Evolutionary conservation across 1,140 invertebrate species (phyloP), one percentile per base, ranked within the genome.

Genomic region (Penaeus vannamei): DNA sequence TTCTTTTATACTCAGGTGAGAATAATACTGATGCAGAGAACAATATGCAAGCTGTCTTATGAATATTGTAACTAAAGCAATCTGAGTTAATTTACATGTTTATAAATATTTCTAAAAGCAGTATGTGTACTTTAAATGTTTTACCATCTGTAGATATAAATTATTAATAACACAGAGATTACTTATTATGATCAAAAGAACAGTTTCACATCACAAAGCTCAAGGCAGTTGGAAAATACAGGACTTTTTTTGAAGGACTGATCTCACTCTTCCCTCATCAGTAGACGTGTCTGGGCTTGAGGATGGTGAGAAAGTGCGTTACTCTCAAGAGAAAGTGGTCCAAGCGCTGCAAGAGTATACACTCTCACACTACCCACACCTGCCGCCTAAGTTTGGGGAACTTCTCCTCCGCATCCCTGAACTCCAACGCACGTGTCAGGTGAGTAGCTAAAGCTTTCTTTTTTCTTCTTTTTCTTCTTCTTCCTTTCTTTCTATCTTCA

Each of bases 311-410:
- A 97, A 97, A 93, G 97, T 99, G 61, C 95, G 97, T 84, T 96
- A 96, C 46, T 98, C 97, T 60, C 98, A 99, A 93, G 97, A 99
- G 92, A 97, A 98, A 93, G 97, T 98, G 36, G 94, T 98, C 59
- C 97, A 98, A 93, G 97, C 98, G 23, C 93, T 99, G 76, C 97
- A 98, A 93, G 96, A 97, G 72, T 99, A 99, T 93, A 98, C 98
- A 0, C 94, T 96, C 79, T 95, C 96, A 32, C 97, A 98, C 93
- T 99, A 98, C 94, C 97, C 97, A 17, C 96, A 98, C 91, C 96
- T 96, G 93, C 97, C 97, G 69, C 97, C 97, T 85, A 99, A 99
- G 94, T 99, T 98, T 93, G 98, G 98, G 29, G 98, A 99, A 94
- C 94, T 99, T 22, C 93, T 99, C 86, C 94, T 99, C 80, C 95